Conservation (phyloP, 1,140 invertebrate genomes). For the Vanessa atalanta region DNA sequence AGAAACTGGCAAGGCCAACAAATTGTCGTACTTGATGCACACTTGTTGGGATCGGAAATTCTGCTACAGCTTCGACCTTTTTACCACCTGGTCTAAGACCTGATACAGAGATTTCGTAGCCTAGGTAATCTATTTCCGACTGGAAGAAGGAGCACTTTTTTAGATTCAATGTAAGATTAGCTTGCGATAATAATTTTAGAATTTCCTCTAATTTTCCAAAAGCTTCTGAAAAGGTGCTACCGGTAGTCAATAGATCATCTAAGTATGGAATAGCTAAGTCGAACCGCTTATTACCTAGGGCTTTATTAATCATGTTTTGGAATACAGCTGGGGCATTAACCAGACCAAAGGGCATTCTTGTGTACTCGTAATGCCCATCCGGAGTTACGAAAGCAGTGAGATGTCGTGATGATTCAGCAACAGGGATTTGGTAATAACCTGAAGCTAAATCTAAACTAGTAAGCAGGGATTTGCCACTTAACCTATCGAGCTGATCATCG, state of each 20-base stretch:
- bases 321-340: constrained; percentile 5
- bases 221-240: background rate
- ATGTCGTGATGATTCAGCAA: background rate
- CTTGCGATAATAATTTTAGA: background rate
- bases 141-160: background rate
- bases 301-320: background rate
- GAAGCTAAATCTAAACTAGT: constrained; percentile 12
- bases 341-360: background rate
- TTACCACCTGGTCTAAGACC: background rate
- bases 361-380: constrained; percentile 13
- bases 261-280: background rate
- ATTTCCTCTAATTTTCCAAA: background rate
- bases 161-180: background rate
- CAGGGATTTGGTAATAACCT: constrained; percentile 10
- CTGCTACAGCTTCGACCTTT: background rate
- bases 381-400: constrained; percentile 15
- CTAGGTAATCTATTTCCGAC: background rate
- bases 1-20: background rate
- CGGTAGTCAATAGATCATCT: background rate
- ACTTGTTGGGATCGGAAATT: background rate
- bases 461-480: background rate
- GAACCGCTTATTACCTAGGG: background rate
- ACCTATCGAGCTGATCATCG: constrained; percentile 14
- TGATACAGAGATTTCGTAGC: background rate
- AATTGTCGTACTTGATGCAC: constrained; percentile 1